phyloP scores from a whole-genome alignment of 2,797 vertebrate species.

The Peromyscus melanophrys region DNA sequence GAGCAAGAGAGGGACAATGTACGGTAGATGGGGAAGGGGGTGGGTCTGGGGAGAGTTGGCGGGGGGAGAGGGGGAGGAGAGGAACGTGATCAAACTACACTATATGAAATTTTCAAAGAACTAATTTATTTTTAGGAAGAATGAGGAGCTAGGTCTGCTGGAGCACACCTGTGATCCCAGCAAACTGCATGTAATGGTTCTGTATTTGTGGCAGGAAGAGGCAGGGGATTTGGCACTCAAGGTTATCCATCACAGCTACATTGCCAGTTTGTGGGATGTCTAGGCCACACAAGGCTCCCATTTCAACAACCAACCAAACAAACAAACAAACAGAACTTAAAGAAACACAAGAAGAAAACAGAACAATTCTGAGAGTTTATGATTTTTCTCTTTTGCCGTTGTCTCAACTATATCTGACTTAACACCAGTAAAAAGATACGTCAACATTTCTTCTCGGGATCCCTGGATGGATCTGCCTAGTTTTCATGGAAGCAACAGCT shows the following conservation, averaged over 20 bases:
- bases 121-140: not conserved
- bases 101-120: not conserved
- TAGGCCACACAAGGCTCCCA: not conserved
- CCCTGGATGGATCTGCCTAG: not conserved
- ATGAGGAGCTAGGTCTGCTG: not conserved
- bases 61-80: not conserved
- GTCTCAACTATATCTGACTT: not conserved
- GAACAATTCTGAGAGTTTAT: slow-evolving; percentile 10
- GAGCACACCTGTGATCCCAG: not conserved
- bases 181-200: not conserved
- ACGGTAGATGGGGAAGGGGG: not conserved
- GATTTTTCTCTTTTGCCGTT: not conserved
- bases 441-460: not conserved
- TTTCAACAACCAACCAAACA: not conserved
- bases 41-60: not conserved
- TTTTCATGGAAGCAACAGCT: not conserved
- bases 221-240: not conserved
- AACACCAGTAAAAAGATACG: not conserved
- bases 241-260: not conserved
- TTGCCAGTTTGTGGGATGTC: not conserved
- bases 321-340: slow-evolving; percentile 8
- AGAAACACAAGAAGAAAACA: slow-evolving; percentile 6
- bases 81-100: not conserved
- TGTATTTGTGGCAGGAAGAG: not conserved
- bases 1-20: not conserved